A percentile compares a stretch with the other conserved stretches of the same genome.
phyloP scores from a whole-genome alignment of 2,797 vertebrate species.

The Sternarchorhynchus goeldii region DNA sequence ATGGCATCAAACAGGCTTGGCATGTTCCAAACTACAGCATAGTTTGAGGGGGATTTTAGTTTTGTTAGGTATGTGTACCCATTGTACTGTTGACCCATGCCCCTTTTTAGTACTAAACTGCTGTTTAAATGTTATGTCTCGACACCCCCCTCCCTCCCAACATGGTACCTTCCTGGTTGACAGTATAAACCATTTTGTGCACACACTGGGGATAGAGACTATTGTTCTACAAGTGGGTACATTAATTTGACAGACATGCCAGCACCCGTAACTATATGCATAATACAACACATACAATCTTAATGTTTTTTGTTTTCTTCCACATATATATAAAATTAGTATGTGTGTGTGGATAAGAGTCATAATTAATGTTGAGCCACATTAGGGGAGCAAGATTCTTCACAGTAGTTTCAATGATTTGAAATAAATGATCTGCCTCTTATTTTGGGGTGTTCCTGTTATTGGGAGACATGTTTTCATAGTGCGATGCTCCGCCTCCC shows the following conservation, averaged over 20 bases:
- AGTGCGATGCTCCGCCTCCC: constrained; percentile 34
- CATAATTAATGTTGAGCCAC: constrained; percentile 90
- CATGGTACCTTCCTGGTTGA: neutral
- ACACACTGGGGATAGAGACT: constrained; percentile 90
- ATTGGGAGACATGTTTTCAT: constrained; percentile 20
- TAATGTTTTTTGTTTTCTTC: too few species aligned
- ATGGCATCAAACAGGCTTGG: constrained; percentile 88
- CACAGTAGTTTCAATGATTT: constrained; percentile 73
- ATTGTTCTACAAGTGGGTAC: constrained; percentile 69
- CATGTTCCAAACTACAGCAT: constrained; percentile 95
- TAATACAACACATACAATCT: constrained; percentile 78
- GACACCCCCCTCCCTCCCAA: constrained; percentile 65
- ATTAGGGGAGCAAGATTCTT: constrained; percentile 79
- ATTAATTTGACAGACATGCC: constrained; percentile 75
- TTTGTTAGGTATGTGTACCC: constrained; percentile 91
- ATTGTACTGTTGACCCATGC: constrained; percentile 83
- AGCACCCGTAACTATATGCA: constrained; percentile 86
- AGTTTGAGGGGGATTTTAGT: constrained; percentile 90
- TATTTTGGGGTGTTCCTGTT: constrained; percentile 63
- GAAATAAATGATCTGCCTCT: constrained; percentile 58
- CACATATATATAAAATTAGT: too few species aligned
- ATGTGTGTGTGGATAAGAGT: constrained; percentile 83
- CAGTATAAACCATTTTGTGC: constrained; percentile 86
- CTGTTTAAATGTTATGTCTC: constrained; percentile 94
- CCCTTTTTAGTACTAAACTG: constrained; percentile 83